A percentile compares a stretch with the other conserved stretches of the same genome.
These are phyloP conservation scores for Troglohyphantes excavatus DNA, from an alignment of 2,888 invertebrate genomes.

Conservation along the genomic window DNA sequence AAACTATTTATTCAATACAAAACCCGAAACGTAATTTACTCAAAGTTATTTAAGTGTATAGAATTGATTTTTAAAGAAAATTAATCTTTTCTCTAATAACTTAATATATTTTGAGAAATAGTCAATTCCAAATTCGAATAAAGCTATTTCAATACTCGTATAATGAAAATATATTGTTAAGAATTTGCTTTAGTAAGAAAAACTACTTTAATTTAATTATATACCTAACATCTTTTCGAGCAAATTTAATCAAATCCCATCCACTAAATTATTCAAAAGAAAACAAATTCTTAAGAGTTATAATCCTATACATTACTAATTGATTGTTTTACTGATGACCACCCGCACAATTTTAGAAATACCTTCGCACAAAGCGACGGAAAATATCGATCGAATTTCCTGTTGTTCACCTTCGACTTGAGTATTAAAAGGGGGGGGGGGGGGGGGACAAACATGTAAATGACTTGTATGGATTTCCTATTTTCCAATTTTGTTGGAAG, in stretches of 20 bases:
- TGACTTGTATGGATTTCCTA: conserved; percentile 46
- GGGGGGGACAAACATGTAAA: conserved; percentile 23
- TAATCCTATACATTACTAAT: background rate
- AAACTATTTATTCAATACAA: too few relatives aligned
- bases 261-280: background rate
- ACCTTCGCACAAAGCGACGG: background rate
- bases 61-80: too few relatives aligned
- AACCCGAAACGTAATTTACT: too few relatives aligned
- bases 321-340: conserved; percentile 22
- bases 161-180: too few relatives aligned
- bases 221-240: background rate
- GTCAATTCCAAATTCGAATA: too few relatives aligned
- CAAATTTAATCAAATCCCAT: background rate
- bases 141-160: too few relatives aligned
- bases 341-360: background rate
- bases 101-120: too few relatives aligned
- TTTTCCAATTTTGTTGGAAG: conserved; percentile 17
- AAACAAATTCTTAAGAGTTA: background rate
- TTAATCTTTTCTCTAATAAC: too few relatives aligned
- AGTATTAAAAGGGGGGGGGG: too few relatives aligned
- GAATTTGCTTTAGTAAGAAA: too few relatives aligned
- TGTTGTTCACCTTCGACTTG: background rate
- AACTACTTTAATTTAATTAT: too few relatives aligned
- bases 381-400: background rate
- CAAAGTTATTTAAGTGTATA: too few relatives aligned